Base-by-base conservation (phyloP, 2,888 invertebrate genomes). In the Andricus quercusramuli region DNA sequence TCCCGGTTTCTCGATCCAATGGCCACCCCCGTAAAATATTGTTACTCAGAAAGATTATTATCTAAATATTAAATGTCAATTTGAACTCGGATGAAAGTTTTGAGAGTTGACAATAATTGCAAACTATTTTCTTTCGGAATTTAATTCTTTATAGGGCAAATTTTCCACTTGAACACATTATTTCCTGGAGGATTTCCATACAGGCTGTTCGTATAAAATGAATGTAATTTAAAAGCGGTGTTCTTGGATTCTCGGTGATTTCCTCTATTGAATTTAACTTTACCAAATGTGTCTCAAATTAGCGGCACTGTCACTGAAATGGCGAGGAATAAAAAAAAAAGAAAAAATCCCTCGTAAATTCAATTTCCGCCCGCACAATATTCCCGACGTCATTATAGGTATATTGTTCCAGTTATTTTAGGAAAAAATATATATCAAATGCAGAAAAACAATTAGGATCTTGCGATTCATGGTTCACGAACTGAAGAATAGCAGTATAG, bases 261-360 rank as follows among this genome's bases (percentile, higher is more conserved):
- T 67, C 15, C n/a, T 41, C 67, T 22, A 67, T 68, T 68, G 6
- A 68, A 68, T 37, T 37, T 22, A 67, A 41, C 15, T 29, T 22
- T 29, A 8, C 32, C n/a, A 68, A 70, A 70, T 70, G 70, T 70
- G 70, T 20, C 15, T 22, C 15, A 68, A 68, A 44, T 47, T 25
- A 25, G 68, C 47, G 22, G 44, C 47, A 44, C 25, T 22, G 25
- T 20, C 47, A 20, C 22, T 47, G 25, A 29, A 68, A 51, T 70
- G 25, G 51, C 25, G 47, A 47, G 20, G 47, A 70, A 70, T 51
- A 29, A 25, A 25, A 70, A 3, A 51, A 70, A 70, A 11, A 51
- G n/a, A n/a, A 70, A 51, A 70, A 51, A 56, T 29, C 20, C 51
- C 70, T 70, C 70, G 47, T 70, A 70, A 70, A 70, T 51, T 70